Evolutionary conservation across 2,113 vertebrate genomes (phyloP), one percentile per base, ranked within the genome.

Genomic region (Tauraco erythrolophus): DNA sequence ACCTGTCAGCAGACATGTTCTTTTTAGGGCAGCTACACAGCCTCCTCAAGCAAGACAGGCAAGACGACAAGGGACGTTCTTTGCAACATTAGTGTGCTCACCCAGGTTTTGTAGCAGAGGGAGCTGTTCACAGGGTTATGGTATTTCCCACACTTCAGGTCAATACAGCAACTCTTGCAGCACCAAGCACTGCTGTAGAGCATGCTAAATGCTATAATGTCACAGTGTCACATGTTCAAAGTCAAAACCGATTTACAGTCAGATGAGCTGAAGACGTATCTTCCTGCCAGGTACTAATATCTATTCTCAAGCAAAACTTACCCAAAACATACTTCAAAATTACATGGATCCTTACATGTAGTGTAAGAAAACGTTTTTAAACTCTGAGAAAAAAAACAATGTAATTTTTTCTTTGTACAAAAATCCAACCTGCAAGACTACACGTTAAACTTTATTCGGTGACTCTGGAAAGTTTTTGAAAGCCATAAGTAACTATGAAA

Each of bases 281-380:
- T 54, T 84, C 45, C 39, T 79, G 23, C 5, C 39, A 88, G 62
- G 48, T 71, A 75, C 8, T 25, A 78, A 2, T 18, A 85, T 8
- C 14, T 65, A 8, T 64, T 83, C 19, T 65, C 66, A 86, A 82
- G 25, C 33, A 65, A 68, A 81, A 43, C 30, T 82, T 76, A 85
- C 7, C 10, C 45, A 71, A 76, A 65, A 60, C 25, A 62, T 19
- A 35, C 33, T 86, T 82, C 10, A 83, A 79, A 89, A 77, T 30
- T 51, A 53, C 0, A 0, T 3, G 2, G 45, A 64, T 56, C 8
- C 41, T 69, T 65, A 74, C 37, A 48, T 10, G 8, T 8, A 58
- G 4, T 43, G 4, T 31, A 65, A 89, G 66, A 71, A 69, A 50
- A 17, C 0, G 0, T 11, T 65, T 81, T 43, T 17, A 35, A 87